Evolutionary conservation across 2,797 vertebrate species (phyloP).

Genomic region (Urophycis tenuis): DNA sequence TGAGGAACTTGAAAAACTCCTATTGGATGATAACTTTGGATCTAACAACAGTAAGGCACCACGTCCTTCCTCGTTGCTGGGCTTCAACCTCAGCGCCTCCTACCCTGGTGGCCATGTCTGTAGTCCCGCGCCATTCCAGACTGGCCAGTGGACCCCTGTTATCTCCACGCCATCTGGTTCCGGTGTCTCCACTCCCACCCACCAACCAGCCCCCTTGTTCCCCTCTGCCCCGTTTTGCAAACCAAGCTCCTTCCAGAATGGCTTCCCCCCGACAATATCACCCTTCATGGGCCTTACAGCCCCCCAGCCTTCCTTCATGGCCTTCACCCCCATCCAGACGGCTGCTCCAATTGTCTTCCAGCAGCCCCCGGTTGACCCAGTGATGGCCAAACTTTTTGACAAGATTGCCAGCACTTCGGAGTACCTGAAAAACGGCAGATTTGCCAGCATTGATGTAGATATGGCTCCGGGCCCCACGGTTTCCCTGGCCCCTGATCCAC

Average conservation of each 20-base stretch:
- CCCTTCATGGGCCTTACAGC: constrained; percentile 73
- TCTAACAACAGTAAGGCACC: constrained; percentile 63
- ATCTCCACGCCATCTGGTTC: constrained; percentile 70
- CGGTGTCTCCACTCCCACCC: constrained; percentile 63
- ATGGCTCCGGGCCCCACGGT: constrained; percentile 53
- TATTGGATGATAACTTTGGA: constrained; percentile 87
- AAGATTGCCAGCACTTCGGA: constrained; percentile 96
- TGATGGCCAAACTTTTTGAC: constrained; percentile 92
- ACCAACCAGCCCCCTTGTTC: constrained; percentile 70
- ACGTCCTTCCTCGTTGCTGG: constrained; percentile 68
- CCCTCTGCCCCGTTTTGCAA: constrained; percentile 76
- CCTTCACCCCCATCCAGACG: constrained; percentile 75
- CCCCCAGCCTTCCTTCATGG: constrained; percentile 74
- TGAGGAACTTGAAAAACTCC: constrained; percentile 89
- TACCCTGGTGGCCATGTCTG: constrained; percentile 76
- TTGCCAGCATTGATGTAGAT: constrained; percentile 71
- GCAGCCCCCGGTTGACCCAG: constrained; percentile 75
- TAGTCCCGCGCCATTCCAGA: constrained; percentile 67
- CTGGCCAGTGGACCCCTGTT: constrained; percentile 76
- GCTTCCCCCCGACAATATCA: constrained; percentile 73
- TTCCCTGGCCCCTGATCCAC: constrained; percentile 70
- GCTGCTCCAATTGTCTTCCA: constrained; percentile 72
- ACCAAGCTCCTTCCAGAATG: constrained; percentile 84
- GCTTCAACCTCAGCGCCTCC: constrained; percentile 77
- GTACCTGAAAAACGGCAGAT: constrained; percentile 87